Evolutionary conservation across 2,888 invertebrate species (phyloP), one percentile per base, ranked within the genome.

Genomic region (Alloscopus bannaensis): DNA sequence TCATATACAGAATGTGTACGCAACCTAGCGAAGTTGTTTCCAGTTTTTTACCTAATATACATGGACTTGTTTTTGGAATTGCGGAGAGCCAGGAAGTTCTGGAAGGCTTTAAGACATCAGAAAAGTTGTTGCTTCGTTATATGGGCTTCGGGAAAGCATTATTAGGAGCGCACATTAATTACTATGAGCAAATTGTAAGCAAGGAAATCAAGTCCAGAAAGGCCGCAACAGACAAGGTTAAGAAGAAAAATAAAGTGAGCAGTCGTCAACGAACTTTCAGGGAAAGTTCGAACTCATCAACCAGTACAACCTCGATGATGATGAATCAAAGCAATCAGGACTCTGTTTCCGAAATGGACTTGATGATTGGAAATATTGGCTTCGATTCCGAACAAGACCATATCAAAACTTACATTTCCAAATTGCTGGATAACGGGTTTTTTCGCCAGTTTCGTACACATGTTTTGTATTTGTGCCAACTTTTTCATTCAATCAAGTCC

Each of bases 341-440:
- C 18, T 73, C 80, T 20, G 62, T 68, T 2, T 13, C 22, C 20
- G 85, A 85, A 66, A 82, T 85, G 82, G 85, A 85, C 13, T 78
- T 77, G 8, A 82, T 85, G 45, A 83, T 84, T 57, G 85, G 85
- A 18, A 83, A 81, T 36, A 81, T 81, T 69, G 85, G 84, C 1
- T 84, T 82, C 66, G 84, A 84, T 47, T 76, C 80, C 18, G 84
- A 85, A 31, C 59, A 68, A 18, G 85, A 85, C 28, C 60, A 47
- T 8, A 80, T 85, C 13, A 81, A 83, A 24, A 59, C 59, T 1
- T 84, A 83, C 50, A 31, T 84, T 13, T 76, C 81, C 3, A 77
- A 72, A 16, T 55, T 84, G n/a, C 50, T 84, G 3, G 84, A 85
- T 11, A 36, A 50, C 11, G 84, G 85, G 24, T 69, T 79, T 18